Base-by-base conservation (phyloP, 2,113 vertebrate species). In the Triplophysa siluroides region DNA sequence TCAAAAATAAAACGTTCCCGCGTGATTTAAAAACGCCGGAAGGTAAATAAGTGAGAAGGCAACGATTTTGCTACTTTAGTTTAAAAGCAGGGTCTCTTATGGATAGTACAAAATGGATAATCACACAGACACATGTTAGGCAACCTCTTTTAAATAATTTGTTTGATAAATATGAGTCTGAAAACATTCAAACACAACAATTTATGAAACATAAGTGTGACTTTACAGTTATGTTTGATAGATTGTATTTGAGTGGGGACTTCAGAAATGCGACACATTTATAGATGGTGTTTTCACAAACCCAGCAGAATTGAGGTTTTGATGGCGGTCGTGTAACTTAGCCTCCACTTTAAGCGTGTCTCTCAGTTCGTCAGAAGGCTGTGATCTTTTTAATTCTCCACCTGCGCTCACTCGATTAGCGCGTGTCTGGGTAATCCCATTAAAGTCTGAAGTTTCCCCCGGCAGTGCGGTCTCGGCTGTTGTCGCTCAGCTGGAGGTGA, bases 381-480 rank as follows among this genome's bases (percentile, higher is more conserved):
- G 85, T 87, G 87, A 90, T 88, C 88, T 87, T 87, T 90, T 91
- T 89, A 90, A 92, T 90, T 89, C 88, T 88, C 87, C 87, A 90
- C 90, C 90, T 91, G 88, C 83, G 87, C 88, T 87, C 85, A 74
- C 79, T 81, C 87, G 88, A 90, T 91, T 91, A 91, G 87, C 80
- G 84, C 88, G 83, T 89, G 85, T 81, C 86, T 76, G 85, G 90
- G 88, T 91, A 91, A 91, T 91, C 87, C 89, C 89, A 91, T 91
- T 90, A 90, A 90, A 83, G 84, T 80, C 81, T 83, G 73, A 75
- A 75, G 58, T 61, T 75, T 63, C 73, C 41, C 26, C 9, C 73
- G 63, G 73, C 58, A 63, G 38, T 75, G 38, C 41, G 16, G 58
- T 75, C 41, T 63, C 58, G 11, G 58, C 73, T 47, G 58, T 63